Evolutionary conservation across 2,113 vertebrate genomes (phyloP).

Genomic region (Toxostoma redivivum): DNA sequence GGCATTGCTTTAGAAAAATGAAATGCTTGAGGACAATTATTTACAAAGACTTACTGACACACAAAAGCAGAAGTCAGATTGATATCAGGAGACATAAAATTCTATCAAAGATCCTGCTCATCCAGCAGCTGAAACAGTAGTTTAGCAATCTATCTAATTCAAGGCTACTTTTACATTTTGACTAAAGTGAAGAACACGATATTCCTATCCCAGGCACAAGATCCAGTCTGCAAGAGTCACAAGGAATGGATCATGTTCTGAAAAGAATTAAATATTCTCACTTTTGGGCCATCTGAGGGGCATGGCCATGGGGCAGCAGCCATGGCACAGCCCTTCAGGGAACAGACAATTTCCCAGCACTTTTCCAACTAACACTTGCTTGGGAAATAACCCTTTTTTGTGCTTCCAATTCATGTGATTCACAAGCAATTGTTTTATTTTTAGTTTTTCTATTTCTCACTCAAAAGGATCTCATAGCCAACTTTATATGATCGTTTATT

Average conservation of each 20-base stretch:
- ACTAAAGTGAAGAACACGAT: neutral
- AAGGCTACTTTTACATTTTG: neutral
- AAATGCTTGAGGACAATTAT: neutral
- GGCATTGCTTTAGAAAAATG: neutral
- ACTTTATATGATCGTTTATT: neutral
- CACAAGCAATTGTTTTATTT: neutral
- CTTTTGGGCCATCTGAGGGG: neutral
- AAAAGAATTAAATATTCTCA: neutral
- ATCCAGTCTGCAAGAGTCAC: neutral
- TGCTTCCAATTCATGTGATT: neutral
- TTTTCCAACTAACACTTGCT: neutral
- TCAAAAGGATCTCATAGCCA: neutral
- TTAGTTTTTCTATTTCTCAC: neutral
- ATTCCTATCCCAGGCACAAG: neutral
- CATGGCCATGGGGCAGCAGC: neutral
- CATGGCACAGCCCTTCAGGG: accelerated
- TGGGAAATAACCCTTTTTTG: neutral
- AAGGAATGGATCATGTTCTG: neutral
- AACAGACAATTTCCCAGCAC: neutral
- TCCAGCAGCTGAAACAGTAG: neutral
- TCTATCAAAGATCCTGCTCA: neutral
- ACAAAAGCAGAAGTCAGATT: neutral
- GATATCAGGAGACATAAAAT: neutral
- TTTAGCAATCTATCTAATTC: neutral
- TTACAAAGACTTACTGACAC: neutral